These are phyloP conservation scores for Actinia tenebrosa DNA, from an alignment of 64 coral and sea anemone species.

Conservation along the genomic window DNA sequence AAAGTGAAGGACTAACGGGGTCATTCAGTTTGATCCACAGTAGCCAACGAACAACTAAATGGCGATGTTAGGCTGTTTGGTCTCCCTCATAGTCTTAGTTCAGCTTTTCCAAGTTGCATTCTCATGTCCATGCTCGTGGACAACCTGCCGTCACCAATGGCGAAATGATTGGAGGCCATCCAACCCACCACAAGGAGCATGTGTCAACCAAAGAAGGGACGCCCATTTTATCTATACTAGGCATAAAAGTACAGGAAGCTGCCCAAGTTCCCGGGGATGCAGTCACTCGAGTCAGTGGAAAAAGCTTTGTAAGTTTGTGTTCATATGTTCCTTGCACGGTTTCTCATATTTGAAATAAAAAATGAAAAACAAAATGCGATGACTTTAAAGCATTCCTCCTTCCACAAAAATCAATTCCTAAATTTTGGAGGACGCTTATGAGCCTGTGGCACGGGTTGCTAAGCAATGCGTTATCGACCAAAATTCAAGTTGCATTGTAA, in stretches of 20 bases:
- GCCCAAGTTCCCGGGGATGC: constrained; percentile 33
- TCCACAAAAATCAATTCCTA: too few relatives aligned
- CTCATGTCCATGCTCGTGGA: constrained; percentile 48
- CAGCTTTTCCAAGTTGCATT: background rate
- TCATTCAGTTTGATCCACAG: background rate
- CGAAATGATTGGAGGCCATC: constrained; percentile 64
- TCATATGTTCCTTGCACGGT: background rate
- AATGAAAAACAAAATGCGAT: too few relatives aligned
- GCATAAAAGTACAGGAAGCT: constrained; percentile 40
- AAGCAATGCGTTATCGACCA: too few relatives aligned
- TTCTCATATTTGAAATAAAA: too few relatives aligned
- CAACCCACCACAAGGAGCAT: constrained; percentile 24
- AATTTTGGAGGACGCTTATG: too few relatives aligned
- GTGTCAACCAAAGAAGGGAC: constrained; percentile 20
- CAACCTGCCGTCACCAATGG: constrained; percentile 57
- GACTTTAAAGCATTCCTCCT: too few relatives aligned
- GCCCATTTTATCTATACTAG: constrained; percentile 40
- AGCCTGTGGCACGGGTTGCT: too few relatives aligned
- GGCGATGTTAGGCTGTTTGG: background rate
- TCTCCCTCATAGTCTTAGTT: background rate
- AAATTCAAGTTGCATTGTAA: too few relatives aligned
- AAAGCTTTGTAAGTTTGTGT: constrained; percentile 42
- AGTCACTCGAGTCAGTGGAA: background rate
- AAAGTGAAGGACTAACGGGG: background rate
- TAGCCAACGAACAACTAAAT: background rate